Base-by-base conservation (phyloP, 2,888 invertebrate species). In the Napeogenes sylphis region DNA sequence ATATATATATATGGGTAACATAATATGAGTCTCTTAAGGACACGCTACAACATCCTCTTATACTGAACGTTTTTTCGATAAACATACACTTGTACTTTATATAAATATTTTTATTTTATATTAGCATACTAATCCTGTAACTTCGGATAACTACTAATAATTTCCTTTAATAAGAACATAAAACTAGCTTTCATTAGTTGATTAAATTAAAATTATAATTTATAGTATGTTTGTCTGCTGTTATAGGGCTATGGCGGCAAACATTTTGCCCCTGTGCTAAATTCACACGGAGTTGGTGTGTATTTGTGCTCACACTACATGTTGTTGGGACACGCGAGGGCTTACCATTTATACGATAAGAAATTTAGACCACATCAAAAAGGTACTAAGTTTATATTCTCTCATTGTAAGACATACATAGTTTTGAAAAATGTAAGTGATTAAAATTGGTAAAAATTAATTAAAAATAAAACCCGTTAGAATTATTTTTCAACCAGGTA, bases 281-380 rank as follows among this genome's bases (percentile, higher is more conserved):
- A 73, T 21, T 81, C 85, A 2, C 73, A 87, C 55, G 93, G 92
- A 4, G 73, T 91, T 21, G 92, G 90, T 0, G 92, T 92, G 58
- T 95, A 95, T 78, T 76, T 92, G 57, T 94, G 93, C 65, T 85
- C 87, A 0, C 94, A 94, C 74, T 93, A 93, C 72, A 81, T 93
- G 61, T 77, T 95, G 30, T 81, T 92, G 63, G 92, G 94, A 0
- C 95, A 95, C 77, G 93, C 93, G 0, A 89, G 87, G 60, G 93
- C 91, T 1, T 95, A 93, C 74, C 89, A 91, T 57, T 75, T 94
- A 47, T 94, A 94, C 74, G 84, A 93, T 61, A 80, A 87, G 51
- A 84, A 92, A 70, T 95, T 91, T 72, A 84, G 88, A 68, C 73
- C 82, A 0, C 71, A 71, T 51, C 92, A 93, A 72, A 83, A 91